Conservation (phyloP, 2,113 vertebrate species). For the Ammodytes marinus region DNA sequence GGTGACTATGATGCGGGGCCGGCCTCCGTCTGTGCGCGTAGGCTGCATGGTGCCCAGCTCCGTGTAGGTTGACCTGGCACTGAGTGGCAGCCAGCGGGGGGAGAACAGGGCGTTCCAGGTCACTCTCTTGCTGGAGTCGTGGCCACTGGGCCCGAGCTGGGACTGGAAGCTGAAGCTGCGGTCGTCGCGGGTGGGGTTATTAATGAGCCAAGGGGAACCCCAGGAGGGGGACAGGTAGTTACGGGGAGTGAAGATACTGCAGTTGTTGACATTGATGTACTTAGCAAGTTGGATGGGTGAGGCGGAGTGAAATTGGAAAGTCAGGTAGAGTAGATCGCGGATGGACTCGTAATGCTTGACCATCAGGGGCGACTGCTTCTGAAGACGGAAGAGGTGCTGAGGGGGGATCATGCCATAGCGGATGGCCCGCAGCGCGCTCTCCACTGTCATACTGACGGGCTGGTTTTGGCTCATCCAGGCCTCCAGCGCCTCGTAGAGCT, state of each 20-base stretch:
- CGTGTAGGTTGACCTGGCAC: constrained; percentile 90
- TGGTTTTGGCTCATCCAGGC: constrained; percentile 89
- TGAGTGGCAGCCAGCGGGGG: constrained; percentile 94
- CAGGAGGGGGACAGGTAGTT: constrained; percentile 94
- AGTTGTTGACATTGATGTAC: constrained; percentile 96
- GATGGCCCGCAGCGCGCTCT: constrained; percentile 88
- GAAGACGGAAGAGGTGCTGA: constrained; percentile 93
- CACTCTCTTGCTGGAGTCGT: constrained; percentile 90
- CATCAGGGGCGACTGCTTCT: constrained; percentile 90
- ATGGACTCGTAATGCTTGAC: constrained; percentile 86
- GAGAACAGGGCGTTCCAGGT: constrained; percentile 98
- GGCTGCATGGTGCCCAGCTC: constrained; percentile 88
- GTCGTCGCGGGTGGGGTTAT: constrained; percentile 95
- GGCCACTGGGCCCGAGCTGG: constrained; percentile 93
- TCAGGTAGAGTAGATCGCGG: constrained; percentile 92
- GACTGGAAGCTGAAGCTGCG: constrained; percentile 98
- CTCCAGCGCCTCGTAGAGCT: constrained; percentile 93
- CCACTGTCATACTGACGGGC: constrained; percentile 82
- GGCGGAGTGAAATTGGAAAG: constrained; percentile 97
- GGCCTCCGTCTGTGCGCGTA: constrained; percentile 87
- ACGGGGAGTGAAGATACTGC: constrained; percentile 95
- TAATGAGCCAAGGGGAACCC: constrained; percentile 96
- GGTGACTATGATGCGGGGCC: constrained; percentile 92
- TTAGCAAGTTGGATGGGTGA: constrained; percentile 95
- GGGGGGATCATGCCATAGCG: constrained; percentile 96